Evolutionary conservation across 1,140 invertebrate genomes (phyloP), one percentile per base, ranked within the genome.

Genomic region (Drosophila bocki): DNA sequence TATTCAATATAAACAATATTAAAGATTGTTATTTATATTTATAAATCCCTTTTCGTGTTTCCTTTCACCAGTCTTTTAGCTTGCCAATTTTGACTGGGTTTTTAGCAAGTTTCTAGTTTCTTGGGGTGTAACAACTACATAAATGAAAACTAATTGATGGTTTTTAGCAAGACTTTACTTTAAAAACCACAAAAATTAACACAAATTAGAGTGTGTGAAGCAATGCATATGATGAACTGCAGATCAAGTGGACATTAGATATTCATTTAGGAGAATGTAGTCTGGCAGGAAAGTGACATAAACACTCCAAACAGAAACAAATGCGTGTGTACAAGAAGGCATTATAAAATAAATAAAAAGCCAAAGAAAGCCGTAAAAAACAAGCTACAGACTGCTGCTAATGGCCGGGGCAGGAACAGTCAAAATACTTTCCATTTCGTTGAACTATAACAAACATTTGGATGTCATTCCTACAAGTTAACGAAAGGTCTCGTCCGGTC

Each of bases 391-490:
- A 32, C 41, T 12, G 12, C 13, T 19, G n/a, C 17, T 67, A 32
- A 67, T 22, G n/a, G 32, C 32, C 50, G 17, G 61, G 8, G 17
- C 13, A 26, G 35, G 32, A 48, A 58, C 33, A 70, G 44, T 57
- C 44, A 80, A 59, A 80, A 79, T 42, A 74, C 78, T 81, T 81
- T 81, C 59, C 59, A 81, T 80, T 81, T 80, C 50, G 60, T 53
- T 65, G 45, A 62, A 54, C 29, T 63, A 70, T 63, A 72, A 39
- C 48, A 37, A 72, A 54, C 37, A 71, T 35, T 61, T 61, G 15
- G 48, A 45, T 68, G 56, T 61, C 56, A 59, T 76, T 77, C 69
- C 37, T 32, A 41, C 32, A 13, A 69, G 48, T 41, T 45, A 44
- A 56, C 51, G 75, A 65, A 77, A 75, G 71, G 71, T 58, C 68